Base-by-base conservation (phyloP, 2,797 vertebrate species). In the Hipposideros larvatus region DNA sequence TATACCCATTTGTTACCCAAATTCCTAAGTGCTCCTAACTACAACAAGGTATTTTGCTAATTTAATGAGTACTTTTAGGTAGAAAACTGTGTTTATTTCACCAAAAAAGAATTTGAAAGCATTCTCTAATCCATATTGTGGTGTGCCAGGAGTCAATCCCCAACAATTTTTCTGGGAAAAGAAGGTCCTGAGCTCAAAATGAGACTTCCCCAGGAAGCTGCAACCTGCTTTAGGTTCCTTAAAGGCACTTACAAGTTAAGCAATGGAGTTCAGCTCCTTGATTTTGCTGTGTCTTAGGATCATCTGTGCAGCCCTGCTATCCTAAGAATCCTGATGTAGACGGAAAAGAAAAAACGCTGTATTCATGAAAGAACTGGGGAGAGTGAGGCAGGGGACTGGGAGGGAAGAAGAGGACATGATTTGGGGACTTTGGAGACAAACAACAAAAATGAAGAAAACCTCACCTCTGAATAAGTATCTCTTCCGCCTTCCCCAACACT, bases 371-470 rank as follows among this genome's bases (percentile, higher is more conserved):
- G 10, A 82, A 16, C 8, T 71, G 28, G 37, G 19, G 24, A 83
- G 18, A 59, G 9, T 48, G 41, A 87, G 41, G 15, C 63, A 93
- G 21, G 16, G 19, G 13, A 77, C 80, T 86, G 21, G 53, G 92
- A 88, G 86, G 28, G 51, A 28, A 61, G 7, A 46, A 43, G n/a
- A 63, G 43, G 59, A 37, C 34, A 59, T 43, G 26, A 48, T 65
- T 78, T 73, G 34, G 59, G 48, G 61, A 61, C 11, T 74, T 96
- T 79, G 66, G 53, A 93, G 75, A 80, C 71, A 83, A 92, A 91
- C 31, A 75, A 22, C 41, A 59, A 18, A 75, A 57, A 46, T 24
- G 78, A 59, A 37, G 21, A 75, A 85, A 46, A 26, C 10, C 15
- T 82, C 66, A 16, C 24, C 59, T 66, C 31, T 73, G 73, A 55